Base-by-base conservation (phyloP, 2,797 vertebrate genomes). In the Mus minutoides region DNA sequence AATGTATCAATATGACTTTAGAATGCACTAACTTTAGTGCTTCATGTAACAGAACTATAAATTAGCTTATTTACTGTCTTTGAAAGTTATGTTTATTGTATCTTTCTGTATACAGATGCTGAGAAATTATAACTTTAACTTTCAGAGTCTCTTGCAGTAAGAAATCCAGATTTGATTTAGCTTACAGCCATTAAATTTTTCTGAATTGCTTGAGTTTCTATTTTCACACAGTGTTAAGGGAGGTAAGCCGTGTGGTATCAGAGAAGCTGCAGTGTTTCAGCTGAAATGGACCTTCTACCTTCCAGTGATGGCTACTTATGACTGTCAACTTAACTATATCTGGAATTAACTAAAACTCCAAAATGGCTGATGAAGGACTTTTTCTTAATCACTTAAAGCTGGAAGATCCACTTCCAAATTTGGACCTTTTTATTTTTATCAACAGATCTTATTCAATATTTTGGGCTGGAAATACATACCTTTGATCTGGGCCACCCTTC, bases 101-200 rank as follows among this genome's bases (percentile, higher is more conserved):
- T 22, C 40, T 90, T 78, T 77, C 31, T 37, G 0, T 67, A 71
- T 54, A 58, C 24, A 56, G 54, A 75, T 19, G 26, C 34, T 60
- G 10, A 94, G 17, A 79, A 84, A n/a, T 88, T 91, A 58, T 67
- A 92, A 86, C n/a, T 83, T 40, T 52, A 4, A 77, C 64, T 91
- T 90, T 89, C 22, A 77, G 40, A 77, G 64, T 91, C 13, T 88
- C 29, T 93, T 69, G 21, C 3, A 86, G 31, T 13, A 43, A 71
- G 22, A 60, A 92, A 84, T 91, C 34, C 9, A 85, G 71, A 79
- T 87, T 52, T 90, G 22, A 76, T 71, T 82, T 85, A 90, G 76
- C 8, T 71, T 71, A 71, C 17, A 71, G 37, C 6, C n/a, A 21
- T 71, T 6, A 37, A 37, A 21, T 37, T 71, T 71, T 71, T 21